A percentile compares a stretch with the other conserved stretches of the same genome.
Evolutionary conservation across 2,797 vertebrate genomes (phyloP).

Genomic region (Rhabdomys pumilio): DNA sequence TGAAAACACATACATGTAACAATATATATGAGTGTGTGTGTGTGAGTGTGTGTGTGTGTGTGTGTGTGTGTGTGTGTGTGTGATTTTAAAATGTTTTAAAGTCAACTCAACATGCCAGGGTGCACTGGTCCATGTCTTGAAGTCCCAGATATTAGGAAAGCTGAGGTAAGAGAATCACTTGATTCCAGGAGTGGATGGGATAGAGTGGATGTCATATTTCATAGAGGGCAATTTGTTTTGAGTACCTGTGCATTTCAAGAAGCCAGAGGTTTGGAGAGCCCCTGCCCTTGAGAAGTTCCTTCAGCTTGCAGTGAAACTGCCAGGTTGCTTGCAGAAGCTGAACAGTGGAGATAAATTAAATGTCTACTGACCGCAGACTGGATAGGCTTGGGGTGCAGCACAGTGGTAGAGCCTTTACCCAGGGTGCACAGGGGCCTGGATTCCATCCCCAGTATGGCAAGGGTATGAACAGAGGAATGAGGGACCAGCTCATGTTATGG

Average conservation of each 20-base stretch:
- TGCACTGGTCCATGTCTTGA: neutral
- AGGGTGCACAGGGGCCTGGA: too few species aligned
- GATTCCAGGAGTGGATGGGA: neutral
- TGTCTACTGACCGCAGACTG: neutral
- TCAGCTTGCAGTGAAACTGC: fast-evolving
- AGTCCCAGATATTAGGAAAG: neutral
- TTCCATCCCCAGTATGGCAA: neutral
- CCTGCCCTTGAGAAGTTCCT: neutral
- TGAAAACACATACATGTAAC: neutral
- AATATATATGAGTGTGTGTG: too few species aligned
- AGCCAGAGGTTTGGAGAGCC: neutral
- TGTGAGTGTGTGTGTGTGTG: too few species aligned
- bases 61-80: neutral
- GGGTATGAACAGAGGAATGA: neutral
- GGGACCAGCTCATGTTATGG: neutral
- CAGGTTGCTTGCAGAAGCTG: neutral
- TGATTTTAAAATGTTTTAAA: neutral
- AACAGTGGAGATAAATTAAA: neutral
- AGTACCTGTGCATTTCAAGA: neutral
- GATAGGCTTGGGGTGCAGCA: neutral
- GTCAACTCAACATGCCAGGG: neutral
- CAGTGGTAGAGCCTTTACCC: neutral
- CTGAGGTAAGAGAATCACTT: neutral
- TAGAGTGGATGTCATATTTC: neutral
- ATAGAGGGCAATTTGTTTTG: neutral